Conservation (phyloP, 2,797 vertebrate genomes). For the Diplodus puntazzo region DNA sequence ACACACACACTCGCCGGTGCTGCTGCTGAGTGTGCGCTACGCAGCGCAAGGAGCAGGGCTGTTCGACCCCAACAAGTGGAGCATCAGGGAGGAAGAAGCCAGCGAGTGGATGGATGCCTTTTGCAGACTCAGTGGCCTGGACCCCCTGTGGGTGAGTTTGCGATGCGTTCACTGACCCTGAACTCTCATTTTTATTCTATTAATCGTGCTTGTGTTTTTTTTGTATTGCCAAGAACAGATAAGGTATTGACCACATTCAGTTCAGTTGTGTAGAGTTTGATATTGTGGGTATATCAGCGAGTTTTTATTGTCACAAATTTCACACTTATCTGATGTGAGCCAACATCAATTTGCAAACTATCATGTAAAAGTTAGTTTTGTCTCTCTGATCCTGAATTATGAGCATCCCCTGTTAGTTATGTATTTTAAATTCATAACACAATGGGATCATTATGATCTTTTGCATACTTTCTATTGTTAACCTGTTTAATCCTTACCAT, state of each 20-base stretch:
- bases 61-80: constrained; percentile 64
- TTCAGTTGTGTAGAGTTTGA: background rate
- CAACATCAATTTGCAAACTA: background rate
- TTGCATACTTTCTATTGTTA: background rate
- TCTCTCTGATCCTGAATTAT: background rate
- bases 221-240: background rate
- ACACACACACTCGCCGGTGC: constrained; percentile 29
- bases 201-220: background rate
- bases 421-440: background rate
- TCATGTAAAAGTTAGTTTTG: background rate
- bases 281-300: fast-evolving
- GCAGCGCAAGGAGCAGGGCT: constrained; percentile 64
- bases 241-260: background rate
- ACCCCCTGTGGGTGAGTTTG: constrained; percentile 87
- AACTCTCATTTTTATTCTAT: constrained; percentile 14
- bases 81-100: constrained; percentile 76
- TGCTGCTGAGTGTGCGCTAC: constrained; percentile 53
- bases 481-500: background rate
- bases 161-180: constrained; percentile 56
- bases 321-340: background rate
- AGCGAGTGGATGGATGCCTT: constrained; percentile 87
- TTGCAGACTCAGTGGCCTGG: constrained; percentile 89
- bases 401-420: background rate
- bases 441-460: background rate
- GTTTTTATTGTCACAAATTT: background rate